Conservation (phyloP, 2,797 vertebrate genomes). For the Sebastes minor region DNA sequence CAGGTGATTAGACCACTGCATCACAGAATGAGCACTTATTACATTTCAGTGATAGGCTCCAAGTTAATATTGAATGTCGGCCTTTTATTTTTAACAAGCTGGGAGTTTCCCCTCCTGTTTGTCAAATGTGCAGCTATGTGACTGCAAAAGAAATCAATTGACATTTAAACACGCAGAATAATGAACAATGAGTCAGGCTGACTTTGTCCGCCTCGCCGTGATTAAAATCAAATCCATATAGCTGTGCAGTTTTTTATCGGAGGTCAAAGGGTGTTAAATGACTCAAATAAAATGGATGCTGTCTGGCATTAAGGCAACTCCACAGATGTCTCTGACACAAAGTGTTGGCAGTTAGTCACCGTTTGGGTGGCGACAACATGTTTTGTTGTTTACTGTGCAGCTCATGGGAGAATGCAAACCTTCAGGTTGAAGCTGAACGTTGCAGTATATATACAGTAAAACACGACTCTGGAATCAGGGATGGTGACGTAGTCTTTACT, state of each 20-base stretch:
- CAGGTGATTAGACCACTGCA: neutral
- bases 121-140: neutral
- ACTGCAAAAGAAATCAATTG: neutral
- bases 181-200: slow-evolving; percentile 14
- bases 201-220: neutral
- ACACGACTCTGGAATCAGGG: slow-evolving; percentile 24
- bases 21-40: neutral
- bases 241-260: slow-evolving; percentile 4
- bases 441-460: slow-evolving; percentile 16
- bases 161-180: neutral
- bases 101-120: neutral
- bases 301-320: slow-evolving; percentile 8
- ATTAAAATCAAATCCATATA: slow-evolving; percentile 22
- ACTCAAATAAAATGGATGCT: slow-evolving; percentile 31
- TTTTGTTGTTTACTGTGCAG: slow-evolving; percentile 19
- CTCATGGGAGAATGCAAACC: neutral
- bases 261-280: slow-evolving; percentile 26
- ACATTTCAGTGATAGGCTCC: neutral
- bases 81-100: neutral
- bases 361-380: neutral
- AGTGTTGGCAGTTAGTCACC: neutral
- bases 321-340: slow-evolving; percentile 16
- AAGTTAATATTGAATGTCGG: neutral
- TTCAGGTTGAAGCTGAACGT: slow-evolving; percentile 12
- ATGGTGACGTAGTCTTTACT: slow-evolving; percentile 8